Conservation (phyloP, 2,113 vertebrate species). For the Anolis carolinensis region DNA sequence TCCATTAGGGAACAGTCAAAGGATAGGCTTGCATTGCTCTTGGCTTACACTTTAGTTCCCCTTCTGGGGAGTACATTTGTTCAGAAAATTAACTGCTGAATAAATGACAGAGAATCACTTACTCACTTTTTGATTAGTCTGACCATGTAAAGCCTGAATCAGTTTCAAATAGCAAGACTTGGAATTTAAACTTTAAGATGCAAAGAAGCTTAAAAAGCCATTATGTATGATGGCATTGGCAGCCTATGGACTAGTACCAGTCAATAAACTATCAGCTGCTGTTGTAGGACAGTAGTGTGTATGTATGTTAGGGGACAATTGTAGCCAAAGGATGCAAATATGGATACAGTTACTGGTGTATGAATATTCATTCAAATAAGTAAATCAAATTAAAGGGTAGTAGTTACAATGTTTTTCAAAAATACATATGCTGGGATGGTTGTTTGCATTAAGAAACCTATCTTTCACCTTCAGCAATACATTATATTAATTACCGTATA, state of each 20-base stretch:
- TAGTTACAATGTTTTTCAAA: background rate
- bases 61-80: background rate
- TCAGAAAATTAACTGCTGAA: background rate
- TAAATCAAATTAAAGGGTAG: background rate
- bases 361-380: background rate
- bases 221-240: background rate
- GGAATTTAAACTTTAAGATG: background rate
- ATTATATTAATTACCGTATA: no score
- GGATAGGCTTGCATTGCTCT: background rate
- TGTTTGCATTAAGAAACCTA: no score
- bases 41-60: background rate
- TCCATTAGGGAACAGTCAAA: background rate
- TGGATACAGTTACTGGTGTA: no score
- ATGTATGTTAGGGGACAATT: no score
- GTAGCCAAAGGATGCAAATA: no score
- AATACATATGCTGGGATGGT: no score
- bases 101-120: background rate
- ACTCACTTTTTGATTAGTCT: background rate
- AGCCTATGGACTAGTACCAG: no score
- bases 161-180: no score
- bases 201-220: no score
- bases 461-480: no score
- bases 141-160: background rate
- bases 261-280: no score
- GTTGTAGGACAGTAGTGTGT: no score